Base-by-base conservation (phyloP, 2,113 vertebrate genomes). In the Oncorhynchus kisutch region DNA sequence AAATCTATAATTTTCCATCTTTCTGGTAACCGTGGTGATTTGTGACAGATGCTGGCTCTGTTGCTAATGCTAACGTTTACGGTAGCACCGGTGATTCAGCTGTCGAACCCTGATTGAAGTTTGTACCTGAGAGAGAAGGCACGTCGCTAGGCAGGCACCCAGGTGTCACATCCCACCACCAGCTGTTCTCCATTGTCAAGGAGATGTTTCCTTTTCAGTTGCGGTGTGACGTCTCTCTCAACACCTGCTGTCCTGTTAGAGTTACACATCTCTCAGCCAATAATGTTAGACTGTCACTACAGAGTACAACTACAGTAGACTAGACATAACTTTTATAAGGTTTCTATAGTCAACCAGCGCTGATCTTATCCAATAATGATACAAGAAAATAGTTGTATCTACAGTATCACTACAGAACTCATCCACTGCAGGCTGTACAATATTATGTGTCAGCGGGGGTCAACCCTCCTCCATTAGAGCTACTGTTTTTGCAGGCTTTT, bases 161-260 rank as follows among this genome's bases (percentile, higher is more conserved):
- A 88, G 83, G 85, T 89, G 85, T 75, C 80, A 39, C 81, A 45
- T 71, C 76, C 14, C 69, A 70, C 24, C 79, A 88, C 84, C 90
- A 91, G 87, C 89, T 91, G 89, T 88, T 91, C 87, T 2, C 65
- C 5, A 70, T 83, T 89, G 83, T 89, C 87, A 89, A 83, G 84
- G 89, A 87, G 84, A 83, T 83, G 84, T 87, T 88, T 81, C 88
- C 88, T 90, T 90, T 59, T 90, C 77, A 81, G 74, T 77, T 77
- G 83, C 59, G 78, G 90, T 85, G 82, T 85, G 20, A 4, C 85
- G 75, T 84, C 77, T 71, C 57, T 76, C 74, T 64, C 73, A 87
- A 84, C 90, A 92, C 82, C 91, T 91, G 90, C 87, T 85, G 84
- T 85, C 85, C 87, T 90, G 88, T 90, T 88, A 62, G 6, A 22